Base-by-base conservation (phyloP, 2,113 vertebrate genomes). In the Thoracochromis brauschi region DNA sequence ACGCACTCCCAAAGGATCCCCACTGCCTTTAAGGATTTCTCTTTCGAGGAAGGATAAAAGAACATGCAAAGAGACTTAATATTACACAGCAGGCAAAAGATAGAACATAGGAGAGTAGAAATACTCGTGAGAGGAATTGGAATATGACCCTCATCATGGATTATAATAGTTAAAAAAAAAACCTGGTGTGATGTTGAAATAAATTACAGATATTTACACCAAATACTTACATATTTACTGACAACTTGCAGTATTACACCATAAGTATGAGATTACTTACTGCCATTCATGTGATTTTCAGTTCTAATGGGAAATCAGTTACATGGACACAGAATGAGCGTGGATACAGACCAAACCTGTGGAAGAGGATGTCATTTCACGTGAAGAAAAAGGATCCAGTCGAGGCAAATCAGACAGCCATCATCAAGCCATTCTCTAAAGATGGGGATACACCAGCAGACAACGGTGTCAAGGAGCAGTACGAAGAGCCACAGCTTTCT, bases 401-500 rank as follows among this genome's bases (percentile, higher is more conserved):
- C 29, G 98, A 97, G 88, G 84, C 85, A 49, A 99, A 99, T 88
- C 99, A 99, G 93, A 99, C 98, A 1, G 99, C 98, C 6, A 97
- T 99, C 86, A 99, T 99, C 94, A 99, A 99, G 93, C 99, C 99
- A 16, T 99, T 99, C 92, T 97, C 98, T 68, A 98, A 99, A 92
- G 97, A 94, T 9, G 96, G 96, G 0, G 93, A 97, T 6, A 86
- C 93, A 0, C 93, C 97, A 10, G 95, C 93, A 0, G 98, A 98
- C 53, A 45, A 96, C 0, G 87, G 96, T 82, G 93, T 97, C 90
- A 97, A 96, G 92, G 95, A 95, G 0, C 95, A 96, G 45, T 97
- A 96, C 0, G 97, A 97, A 33, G 97, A 92, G 31, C 84, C 96
- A 0, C 97, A 97, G 88, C 94, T 92, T 0, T 97, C 97, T 80